Base-by-base conservation (phyloP, 2,113 vertebrate species). In the Aviceda subcristata region DNA sequence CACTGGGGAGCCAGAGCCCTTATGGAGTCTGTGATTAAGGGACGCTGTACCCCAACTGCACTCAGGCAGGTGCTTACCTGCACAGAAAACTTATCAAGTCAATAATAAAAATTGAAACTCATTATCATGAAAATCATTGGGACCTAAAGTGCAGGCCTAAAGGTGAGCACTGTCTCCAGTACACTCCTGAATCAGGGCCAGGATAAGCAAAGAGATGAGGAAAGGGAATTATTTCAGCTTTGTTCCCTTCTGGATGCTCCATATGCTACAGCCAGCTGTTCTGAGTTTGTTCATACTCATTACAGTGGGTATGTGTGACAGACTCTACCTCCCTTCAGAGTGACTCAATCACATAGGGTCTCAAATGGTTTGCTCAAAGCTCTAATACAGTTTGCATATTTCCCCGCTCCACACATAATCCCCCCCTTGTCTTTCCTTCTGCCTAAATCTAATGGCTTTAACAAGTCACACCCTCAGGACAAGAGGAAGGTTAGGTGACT, bases 211-310 rank as follows among this genome's bases (percentile, higher is more conserved):
- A 87, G 77, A 95, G 86, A 86, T 89, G 77, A 94, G 96, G 83
- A 94, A 96, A 95, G 92, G 96, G 97, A 95, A 94, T 95, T 97
- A 95, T 97, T 97, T 96, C 91, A 96, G 93, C 84, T 92, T 90
- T 95, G 83, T 79, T 95, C 89, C 94, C 96, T 97, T 96, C 92
- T 95, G 97, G 95, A 92, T 95, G 89, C 66, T 96, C 96, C 95
- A 95, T 97, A 97, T 95, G 96, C 73, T 94, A 9, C 77, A 95
- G 80, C 89, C 92, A 96, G 97, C 96, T 95, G 97, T 94, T 97
- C 24, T 89, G 88, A 76, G 89, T 94, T 91, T 96, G 80, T 82
- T 95, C 89, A 36, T 43, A 15, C 86, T 91, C 95, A 94, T 86
- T 79, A 72, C 36, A 73, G 94, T 60, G 84, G 91, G 92, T 46